A percentile compares a stretch with the other conserved stretches of the same genome.
These are phyloP conservation scores for Drosophila dives DNA, from an alignment of 2,888 invertebrate genomes.

Conservation along the genomic window DNA sequence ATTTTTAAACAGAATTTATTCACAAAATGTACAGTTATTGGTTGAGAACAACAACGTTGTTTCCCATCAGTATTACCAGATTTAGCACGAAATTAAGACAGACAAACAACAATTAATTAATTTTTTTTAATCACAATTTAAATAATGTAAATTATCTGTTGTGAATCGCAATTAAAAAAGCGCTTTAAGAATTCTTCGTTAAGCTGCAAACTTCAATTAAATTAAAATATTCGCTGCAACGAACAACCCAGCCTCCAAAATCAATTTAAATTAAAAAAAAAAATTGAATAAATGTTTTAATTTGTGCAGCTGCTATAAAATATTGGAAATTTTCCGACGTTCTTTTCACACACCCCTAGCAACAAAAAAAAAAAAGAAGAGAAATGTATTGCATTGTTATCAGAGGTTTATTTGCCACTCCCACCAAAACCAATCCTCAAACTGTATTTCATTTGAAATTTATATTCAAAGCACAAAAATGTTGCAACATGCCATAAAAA, in stretches of 20 bases:
- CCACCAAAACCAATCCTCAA: background rate
- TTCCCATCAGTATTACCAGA: background rate
- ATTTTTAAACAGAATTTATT: background rate
- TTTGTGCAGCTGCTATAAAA: background rate
- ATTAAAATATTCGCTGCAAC: background rate
- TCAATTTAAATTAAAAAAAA: background rate
- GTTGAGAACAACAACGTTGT: background rate
- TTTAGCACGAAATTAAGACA: background rate
- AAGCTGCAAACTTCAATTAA: background rate
- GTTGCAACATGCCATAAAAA: conserved; percentile 64
- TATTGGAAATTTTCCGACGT: background rate
- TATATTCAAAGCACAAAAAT: conserved; percentile 51
- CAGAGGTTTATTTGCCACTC: background rate
- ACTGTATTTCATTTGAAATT: conserved; percentile 33
- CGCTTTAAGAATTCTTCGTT: background rate
- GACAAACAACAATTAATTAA: background rate
- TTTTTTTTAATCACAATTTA: background rate
- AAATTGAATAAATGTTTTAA: background rate
- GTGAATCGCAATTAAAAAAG: background rate
- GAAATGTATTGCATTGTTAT: conserved; percentile 31
- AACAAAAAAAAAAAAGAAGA: background rate
- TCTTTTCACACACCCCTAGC: background rate
- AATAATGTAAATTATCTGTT: background rate
- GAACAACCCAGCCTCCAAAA: background rate
- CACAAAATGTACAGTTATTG: background rate